Evolutionary conservation across 2,113 vertebrate species (phyloP).

Genomic region (Engystomops pustulosus): DNA sequence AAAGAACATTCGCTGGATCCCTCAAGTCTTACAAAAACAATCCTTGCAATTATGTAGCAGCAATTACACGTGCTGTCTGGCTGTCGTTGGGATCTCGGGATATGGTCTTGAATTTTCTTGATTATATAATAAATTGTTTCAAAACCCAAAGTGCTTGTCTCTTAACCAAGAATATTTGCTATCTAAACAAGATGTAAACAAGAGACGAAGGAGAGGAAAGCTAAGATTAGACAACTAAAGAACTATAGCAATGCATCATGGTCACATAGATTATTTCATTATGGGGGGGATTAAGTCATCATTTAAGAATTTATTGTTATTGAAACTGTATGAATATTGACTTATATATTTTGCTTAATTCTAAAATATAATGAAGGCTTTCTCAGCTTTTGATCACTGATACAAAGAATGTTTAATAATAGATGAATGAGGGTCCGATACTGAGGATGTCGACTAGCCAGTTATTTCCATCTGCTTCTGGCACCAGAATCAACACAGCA

Average conservation of each 20-base stretch:
- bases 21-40: conserved; percentile 15
- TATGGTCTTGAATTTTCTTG: neutral
- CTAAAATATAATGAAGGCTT: too few relatives aligned
- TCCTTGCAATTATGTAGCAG: conserved; percentile 18
- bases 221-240: neutral
- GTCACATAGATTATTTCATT: neutral
- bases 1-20: neutral
- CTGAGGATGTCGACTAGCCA: too few relatives aligned
- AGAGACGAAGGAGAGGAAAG: neutral
- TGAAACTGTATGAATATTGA: too few relatives aligned
- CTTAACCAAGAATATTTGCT: neutral
- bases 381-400: too few relatives aligned
- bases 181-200: neutral
- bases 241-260: neutral
- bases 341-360: too few relatives aligned
- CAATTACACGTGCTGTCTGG: conserved; percentile 36
- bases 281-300: neutral
- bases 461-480: too few relatives aligned
- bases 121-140: conserved; percentile 5
- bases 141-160: conserved; percentile 8
- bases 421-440: too few relatives aligned
- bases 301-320: too few relatives aligned
- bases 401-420: too few relatives aligned
- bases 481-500: too few relatives aligned
- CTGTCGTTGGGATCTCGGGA: neutral